These are phyloP conservation scores for Oreochromis mossambicus DNA, from an alignment of 2,797 vertebrate species.

Conservation along the genomic window DNA sequence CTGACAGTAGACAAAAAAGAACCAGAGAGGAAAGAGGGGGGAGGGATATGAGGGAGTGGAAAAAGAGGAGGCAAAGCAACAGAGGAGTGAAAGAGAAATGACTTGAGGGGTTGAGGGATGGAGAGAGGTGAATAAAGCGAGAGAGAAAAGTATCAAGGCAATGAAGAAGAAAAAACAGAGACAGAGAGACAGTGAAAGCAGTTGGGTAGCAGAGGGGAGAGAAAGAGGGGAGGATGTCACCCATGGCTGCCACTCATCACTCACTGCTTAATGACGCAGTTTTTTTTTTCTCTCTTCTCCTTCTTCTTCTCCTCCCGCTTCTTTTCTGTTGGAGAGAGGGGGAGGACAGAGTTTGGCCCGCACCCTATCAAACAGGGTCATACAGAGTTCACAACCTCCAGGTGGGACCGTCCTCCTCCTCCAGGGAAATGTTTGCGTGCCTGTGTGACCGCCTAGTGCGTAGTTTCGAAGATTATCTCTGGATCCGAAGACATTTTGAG, in stretches of 20 bases:
- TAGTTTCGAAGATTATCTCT: background rate
- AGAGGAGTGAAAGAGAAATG: constrained; percentile 69
- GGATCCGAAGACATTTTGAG: background rate
- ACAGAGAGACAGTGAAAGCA: constrained; percentile 35
- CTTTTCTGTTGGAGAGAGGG: constrained; percentile 69
- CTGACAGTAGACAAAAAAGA: constrained; percentile 69
- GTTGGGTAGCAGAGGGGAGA: constrained; percentile 71
- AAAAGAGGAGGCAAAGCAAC: constrained; percentile 65
- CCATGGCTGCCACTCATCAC: constrained; percentile 99
- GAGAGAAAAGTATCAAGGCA: constrained; percentile 59
- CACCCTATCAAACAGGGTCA: constrained; percentile 93
- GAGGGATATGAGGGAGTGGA: constrained; percentile 47
- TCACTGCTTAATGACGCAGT: constrained; percentile 99
- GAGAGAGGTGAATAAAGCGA: constrained; percentile 65
- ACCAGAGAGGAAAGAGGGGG: constrained; percentile 32
- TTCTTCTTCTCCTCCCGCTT: constrained; percentile 53
- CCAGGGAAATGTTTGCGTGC: constrained; percentile 20
- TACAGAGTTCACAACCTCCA: constrained; percentile 96
- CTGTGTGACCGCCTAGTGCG: background rate
- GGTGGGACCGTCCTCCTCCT: constrained; percentile 79
- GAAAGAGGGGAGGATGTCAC: constrained; percentile 86
- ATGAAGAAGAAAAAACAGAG: constrained; percentile 37
- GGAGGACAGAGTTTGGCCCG: constrained; percentile 76
- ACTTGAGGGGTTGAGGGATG: constrained; percentile 70
- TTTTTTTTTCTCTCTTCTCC: constrained; percentile 76